Percentiles rank a stretch among this genome's conserved stretches.
Evolutionary conservation across 2,113 vertebrate species (phyloP).

Genomic region (Chionomys nivalis): DNA sequence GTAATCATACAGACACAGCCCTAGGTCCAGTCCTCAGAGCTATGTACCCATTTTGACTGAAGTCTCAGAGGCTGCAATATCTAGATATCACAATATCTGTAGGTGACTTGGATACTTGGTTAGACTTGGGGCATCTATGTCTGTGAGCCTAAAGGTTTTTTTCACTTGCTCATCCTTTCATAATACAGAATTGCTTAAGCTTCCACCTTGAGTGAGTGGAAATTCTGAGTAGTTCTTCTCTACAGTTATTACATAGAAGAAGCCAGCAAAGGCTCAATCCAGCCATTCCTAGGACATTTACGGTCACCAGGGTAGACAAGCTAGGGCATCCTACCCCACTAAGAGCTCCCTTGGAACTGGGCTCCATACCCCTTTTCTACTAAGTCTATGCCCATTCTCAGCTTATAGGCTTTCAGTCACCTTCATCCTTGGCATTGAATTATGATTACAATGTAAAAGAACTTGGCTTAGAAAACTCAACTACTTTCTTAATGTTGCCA

Average conservation of each 20-base stretch:
- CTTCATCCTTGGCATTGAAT: constrained; percentile 22
- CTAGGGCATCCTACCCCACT: background rate
- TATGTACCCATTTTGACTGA: background rate
- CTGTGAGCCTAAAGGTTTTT: background rate
- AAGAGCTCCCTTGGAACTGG: background rate
- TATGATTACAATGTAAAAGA: background rate
- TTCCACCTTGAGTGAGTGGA: background rate
- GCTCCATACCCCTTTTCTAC: background rate
- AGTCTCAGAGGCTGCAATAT: background rate
- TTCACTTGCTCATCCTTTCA: background rate
- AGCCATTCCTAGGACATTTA: background rate
- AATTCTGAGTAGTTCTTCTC: background rate
- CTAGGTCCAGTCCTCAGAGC: background rate
- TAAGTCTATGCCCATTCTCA: background rate
- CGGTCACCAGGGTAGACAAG: background rate
- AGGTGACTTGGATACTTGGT: background rate
- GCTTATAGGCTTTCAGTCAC: background rate
- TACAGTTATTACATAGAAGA: constrained; percentile 1
- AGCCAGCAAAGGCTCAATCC: background rate
- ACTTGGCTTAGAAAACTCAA: constrained; percentile 38
- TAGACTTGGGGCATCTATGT: background rate
- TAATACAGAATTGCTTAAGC: background rate
- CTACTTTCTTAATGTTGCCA: constrained; percentile 15
- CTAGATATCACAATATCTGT: background rate
- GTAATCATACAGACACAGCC: background rate